These are phyloP conservation scores for Drosophila tristis DNA, from an alignment of 1,140 invertebrate species.

Conservation along the genomic window DNA sequence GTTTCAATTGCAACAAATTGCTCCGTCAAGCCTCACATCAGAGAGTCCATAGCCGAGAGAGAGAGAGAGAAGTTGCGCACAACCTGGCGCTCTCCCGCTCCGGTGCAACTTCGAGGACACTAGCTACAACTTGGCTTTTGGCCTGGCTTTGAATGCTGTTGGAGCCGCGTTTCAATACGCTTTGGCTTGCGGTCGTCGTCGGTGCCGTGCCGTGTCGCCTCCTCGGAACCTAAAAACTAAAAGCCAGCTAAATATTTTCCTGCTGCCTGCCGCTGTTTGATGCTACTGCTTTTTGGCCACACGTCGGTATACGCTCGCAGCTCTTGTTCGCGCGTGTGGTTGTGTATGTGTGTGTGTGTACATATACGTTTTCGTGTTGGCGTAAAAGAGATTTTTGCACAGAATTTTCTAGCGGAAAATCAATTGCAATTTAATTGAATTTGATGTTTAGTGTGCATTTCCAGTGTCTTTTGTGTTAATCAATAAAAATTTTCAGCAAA, in stretches of 20 bases:
- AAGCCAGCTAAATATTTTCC: constrained; percentile 37
- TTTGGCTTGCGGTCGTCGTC: constrained; percentile 78
- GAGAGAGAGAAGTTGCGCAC: constrained; percentile 47
- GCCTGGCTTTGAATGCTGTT: constrained; percentile 55
- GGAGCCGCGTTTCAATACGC: constrained; percentile 78
- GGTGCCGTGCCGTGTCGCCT: constrained; percentile 54
- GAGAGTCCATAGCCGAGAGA: constrained; percentile 12
- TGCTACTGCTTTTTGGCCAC: constrained; percentile 61
- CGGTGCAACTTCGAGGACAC: constrained; percentile 33
- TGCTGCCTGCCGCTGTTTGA: constrained; percentile 48
- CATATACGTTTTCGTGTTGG: constrained; percentile 39
- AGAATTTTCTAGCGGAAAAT: constrained; percentile 75
- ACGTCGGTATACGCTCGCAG: constrained; percentile 42
- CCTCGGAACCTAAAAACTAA: constrained; percentile 9
- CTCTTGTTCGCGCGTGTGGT: constrained; percentile 20
- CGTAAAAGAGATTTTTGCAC: constrained; percentile 76
- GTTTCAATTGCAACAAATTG: constrained; percentile 82
- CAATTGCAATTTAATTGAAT: constrained; percentile 63
- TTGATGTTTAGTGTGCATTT: constrained; percentile 56
- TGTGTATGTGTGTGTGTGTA: constrained; percentile 29
- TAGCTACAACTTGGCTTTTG: constrained; percentile 41
- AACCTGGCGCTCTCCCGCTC: constrained; percentile 8
- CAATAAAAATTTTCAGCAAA: constrained; percentile 42
- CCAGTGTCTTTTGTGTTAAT: constrained; percentile 20
- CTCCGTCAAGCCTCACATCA: constrained; percentile 32